Conservation (phyloP, 2,797 vertebrate species). For the Hydrophis major region DNA sequence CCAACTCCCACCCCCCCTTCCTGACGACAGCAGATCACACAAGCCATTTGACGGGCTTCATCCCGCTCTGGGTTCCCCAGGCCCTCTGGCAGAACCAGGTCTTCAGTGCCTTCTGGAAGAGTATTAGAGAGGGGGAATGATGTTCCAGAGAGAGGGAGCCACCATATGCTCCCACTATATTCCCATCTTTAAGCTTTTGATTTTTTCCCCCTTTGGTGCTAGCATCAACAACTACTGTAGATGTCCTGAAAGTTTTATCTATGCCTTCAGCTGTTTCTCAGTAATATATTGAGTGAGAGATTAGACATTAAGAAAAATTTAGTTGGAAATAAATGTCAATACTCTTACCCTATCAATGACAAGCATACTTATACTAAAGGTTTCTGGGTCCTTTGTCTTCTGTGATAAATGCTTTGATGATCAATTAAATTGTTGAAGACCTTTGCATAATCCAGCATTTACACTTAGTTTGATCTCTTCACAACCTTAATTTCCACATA, state of each 20-base stretch:
- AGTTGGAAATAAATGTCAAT: background rate
- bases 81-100: no score
- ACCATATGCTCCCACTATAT: background rate
- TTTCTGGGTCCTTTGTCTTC: background rate
- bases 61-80: no score
- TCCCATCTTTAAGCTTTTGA: background rate
- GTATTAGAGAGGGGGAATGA: no score
- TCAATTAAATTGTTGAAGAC: no score
- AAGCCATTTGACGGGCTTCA: no score
- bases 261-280: background rate
- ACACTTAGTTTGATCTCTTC: background rate
- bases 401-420: background rate
- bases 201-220: background rate
- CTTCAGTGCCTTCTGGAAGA: no score
- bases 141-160: no score
- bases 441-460: background rate
- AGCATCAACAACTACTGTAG: background rate
- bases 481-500: background rate
- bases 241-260: background rate
- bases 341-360: background rate
- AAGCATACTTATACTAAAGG: background rate
- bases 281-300: background rate
- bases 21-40: no score
- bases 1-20: no score
- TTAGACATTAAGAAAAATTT: background rate